A percentile compares a stretch with the other conserved stretches of the same genome.
These are phyloP conservation scores for Mionectes olivaceus DNA, from an alignment of 2,797 vertebrate species.

Conservation along the genomic window DNA sequence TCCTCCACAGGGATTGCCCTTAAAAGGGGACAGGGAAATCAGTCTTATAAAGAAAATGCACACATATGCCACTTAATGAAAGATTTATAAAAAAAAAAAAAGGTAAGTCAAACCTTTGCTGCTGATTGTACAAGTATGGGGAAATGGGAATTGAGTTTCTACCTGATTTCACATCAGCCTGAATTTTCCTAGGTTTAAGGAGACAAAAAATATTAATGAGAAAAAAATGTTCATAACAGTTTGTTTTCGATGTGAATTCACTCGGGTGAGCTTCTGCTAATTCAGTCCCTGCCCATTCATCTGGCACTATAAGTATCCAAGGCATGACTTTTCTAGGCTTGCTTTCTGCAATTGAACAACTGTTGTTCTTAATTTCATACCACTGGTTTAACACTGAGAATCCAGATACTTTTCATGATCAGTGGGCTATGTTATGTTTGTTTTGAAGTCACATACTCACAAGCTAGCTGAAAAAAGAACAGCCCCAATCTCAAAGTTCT, in stretches of 20 bases:
- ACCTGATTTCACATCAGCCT: background rate
- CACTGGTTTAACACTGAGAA: background rate
- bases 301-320: background rate
- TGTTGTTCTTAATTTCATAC: background rate
- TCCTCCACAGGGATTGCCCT: conserved; percentile 37
- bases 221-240: background rate
- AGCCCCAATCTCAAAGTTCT: background rate
- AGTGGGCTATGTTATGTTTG: background rate
- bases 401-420: background rate
- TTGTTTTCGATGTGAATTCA: background rate
- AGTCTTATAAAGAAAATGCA: conserved; percentile 39
- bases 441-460: background rate
- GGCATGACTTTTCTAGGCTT: background rate
- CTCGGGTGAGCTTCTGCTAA: background rate
- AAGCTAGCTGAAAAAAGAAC: background rate
- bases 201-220: background rate
- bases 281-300: background rate
- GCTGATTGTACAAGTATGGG: background rate
- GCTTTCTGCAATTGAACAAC: background rate
- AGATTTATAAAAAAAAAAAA: background rate
- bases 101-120: background rate
- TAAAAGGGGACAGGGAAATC: background rate
- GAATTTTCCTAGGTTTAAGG: background rate
- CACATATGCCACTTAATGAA: conserved; percentile 4
- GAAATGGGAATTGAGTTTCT: background rate